Evolutionary conservation across 2,888 invertebrate species (phyloP).

Genomic region (Platynereis dumerilii): DNA sequence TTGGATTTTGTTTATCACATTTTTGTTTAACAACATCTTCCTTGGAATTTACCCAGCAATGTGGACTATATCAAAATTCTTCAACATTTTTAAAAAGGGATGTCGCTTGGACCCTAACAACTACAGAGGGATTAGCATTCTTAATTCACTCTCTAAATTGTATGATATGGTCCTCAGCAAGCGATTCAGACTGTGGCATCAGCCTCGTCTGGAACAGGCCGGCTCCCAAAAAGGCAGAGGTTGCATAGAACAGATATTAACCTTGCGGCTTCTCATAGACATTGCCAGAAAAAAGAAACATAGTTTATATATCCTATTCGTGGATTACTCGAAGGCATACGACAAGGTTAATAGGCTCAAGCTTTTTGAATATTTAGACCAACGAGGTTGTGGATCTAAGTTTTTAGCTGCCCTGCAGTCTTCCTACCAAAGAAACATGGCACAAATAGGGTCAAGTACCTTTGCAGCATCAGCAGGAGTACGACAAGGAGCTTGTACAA

Average conservation of each 20-base stretch:
- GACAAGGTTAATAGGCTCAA: not conserved
- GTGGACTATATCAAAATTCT: conserved; percentile 1
- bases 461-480: not conserved
- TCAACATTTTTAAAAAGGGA: conserved; percentile 5
- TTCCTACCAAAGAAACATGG: not conserved
- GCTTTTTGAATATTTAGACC: not conserved
- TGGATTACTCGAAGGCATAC: not conserved
- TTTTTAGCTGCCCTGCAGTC: not conserved
- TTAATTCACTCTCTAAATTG: not conserved
- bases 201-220: not conserved
- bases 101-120: not conserved
- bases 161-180: not conserved
- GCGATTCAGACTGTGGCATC: not conserved
- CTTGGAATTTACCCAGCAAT: not conserved
- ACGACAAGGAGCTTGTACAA: not conserved
- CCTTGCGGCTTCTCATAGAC: not conserved
- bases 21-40: no score
- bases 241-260: not conserved
- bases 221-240: not conserved
- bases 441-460: not conserved
- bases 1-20: conserved; percentile 1
- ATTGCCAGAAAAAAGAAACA: not conserved
- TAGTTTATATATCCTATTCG: not conserved
- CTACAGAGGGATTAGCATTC: not conserved
- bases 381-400: not conserved